Percentiles rank a stretch among this genome's conserved stretches.
Evolutionary conservation across 2,888 invertebrate species (phyloP).

Genomic region (Elmis aenea): DNA sequence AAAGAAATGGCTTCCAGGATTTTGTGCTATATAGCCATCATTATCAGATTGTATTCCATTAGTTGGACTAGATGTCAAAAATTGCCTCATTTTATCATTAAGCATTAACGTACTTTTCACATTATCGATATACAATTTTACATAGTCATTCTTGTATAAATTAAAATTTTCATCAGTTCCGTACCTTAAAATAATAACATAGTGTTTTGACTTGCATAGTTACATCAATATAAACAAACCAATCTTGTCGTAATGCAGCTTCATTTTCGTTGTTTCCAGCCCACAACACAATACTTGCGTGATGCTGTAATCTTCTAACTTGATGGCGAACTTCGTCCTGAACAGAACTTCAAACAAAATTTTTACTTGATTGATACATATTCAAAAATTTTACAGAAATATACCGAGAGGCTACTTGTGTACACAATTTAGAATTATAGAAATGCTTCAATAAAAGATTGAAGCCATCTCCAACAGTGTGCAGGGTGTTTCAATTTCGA

Average conservation of each 20-base stretch:
- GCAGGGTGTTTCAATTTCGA: no score
- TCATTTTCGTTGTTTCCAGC: constrained; percentile 99
- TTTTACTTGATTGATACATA: no score
- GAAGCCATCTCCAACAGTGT: no score
- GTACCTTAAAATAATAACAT: constrained; percentile 46
- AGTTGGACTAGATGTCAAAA: constrained; percentile 85
- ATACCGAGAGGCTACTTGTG: constrained; percentile 3
- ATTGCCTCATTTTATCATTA: constrained; percentile 62
- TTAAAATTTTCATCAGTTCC: constrained; percentile 31
- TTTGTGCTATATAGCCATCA: constrained; percentile 70
- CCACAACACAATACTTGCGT: constrained; percentile 84
- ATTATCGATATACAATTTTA: constrained; percentile 75
- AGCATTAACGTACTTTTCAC: constrained; percentile 61
- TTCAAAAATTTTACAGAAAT: constrained; percentile 3
- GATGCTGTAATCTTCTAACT: constrained; percentile 74
- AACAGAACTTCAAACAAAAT: constrained; percentile 56
- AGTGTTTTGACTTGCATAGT: background rate
- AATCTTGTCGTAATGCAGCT: constrained; percentile 75
- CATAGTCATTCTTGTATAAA: constrained; percentile 62
- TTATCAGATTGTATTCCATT: constrained; percentile 70
- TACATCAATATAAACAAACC: constrained; percentile 50
- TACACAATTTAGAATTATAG: no score
- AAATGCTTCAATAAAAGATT: no score
- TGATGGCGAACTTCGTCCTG: constrained; percentile 73
- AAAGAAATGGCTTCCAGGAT: constrained; percentile 74